Base-by-base conservation (phyloP, 2,797 vertebrate species). In the Lacerta agilis region DNA sequence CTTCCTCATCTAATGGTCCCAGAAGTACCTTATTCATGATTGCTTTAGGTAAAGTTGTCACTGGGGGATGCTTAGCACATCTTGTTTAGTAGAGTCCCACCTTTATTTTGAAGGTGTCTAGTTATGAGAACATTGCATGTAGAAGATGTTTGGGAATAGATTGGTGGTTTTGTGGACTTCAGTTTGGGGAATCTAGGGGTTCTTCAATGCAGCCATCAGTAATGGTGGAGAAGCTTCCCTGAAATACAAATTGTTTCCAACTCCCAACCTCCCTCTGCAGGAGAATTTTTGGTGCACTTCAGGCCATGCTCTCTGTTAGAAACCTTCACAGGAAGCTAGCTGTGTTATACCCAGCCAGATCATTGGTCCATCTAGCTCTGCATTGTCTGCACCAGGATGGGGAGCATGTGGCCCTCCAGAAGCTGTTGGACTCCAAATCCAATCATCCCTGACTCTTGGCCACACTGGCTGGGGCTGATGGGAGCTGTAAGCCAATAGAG, bases 31-130 rank as follows among this genome's bases (percentile, higher is more conserved):
- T 75, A n/a, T 8, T 45, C 92, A 73, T 83, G 8, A 90, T 66
- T 10, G 82, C 89, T 86, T 73, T 84, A 80, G 41, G 73, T 43
- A 83, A 82, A 93, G 25, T 43, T 27, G 6, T n/a, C 82, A 7
- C 5, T 15, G 45, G n/a, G 33, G 83, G 38, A 64, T 76, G 69
- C 41, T 75, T 20, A 45, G 69, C 25, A 29, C 69, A 29, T 76
- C 23, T 33, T 23, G 20, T 66, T 67, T 18, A 27, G 76, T 4
- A 29, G n/a, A 87, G n/a, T 7, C 4, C 18, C 5, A 33, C 33
- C 17, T 49, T 67, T 8, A 10, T 66, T 23, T 67, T 20, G n/a
- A 55, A n/a, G n/a, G 45, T 29, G 72, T 7, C 11, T 25, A 9
- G 6, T 49, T 5, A 18, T 55, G n/a, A 27, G 6, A 77, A 67